Conservation (phyloP, 2,797 vertebrate genomes). For the Moxostoma hubbsi region DNA sequence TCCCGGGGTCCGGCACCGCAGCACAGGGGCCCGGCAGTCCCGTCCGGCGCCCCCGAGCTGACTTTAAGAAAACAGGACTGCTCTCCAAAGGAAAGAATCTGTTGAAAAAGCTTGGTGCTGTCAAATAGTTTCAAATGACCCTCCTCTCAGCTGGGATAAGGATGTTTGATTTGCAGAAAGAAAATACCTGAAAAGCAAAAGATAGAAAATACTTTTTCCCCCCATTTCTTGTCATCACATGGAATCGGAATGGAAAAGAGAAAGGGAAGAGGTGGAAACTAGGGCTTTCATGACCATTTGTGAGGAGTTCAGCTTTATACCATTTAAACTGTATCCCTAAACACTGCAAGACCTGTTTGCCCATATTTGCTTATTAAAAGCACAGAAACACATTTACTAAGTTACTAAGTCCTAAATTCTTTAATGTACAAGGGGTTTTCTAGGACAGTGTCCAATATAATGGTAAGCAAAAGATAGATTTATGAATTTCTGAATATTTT, state of each 20-base stretch:
- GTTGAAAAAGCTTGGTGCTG: slow-evolving; percentile 90
- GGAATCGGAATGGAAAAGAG: slow-evolving; percentile 17
- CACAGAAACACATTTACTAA: slow-evolving; percentile 27
- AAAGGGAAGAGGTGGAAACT: slow-evolving; percentile 50
- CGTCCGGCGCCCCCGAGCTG: slow-evolving; percentile 85
- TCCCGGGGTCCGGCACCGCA: slow-evolving; percentile 85
- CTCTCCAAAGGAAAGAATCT: slow-evolving; percentile 96
- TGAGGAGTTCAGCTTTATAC: slow-evolving; percentile 67
- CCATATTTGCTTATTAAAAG: slow-evolving; percentile 13
- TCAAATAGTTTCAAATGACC: slow-evolving; percentile 78
- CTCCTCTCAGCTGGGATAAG: background rate
- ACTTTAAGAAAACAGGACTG: slow-evolving; percentile 95
- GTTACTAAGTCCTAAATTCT: background rate
- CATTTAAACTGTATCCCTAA: slow-evolving; percentile 39
- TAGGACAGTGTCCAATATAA: background rate
- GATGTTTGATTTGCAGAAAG: slow-evolving; percentile 32
- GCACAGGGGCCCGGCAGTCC: slow-evolving; percentile 86
- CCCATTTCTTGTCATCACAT: slow-evolving; percentile 58
- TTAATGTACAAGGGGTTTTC: background rate
- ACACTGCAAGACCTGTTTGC: slow-evolving; percentile 2
- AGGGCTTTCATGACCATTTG: slow-evolving; percentile 81
- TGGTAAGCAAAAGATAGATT: too few species aligned
- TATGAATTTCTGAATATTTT: too few species aligned
- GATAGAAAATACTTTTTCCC: slow-evolving; percentile 65
- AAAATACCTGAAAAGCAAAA: slow-evolving; percentile 53